Evolutionary conservation across 2,113 vertebrate genomes (phyloP).

Genomic region (Dipodomys ordii): DNA sequence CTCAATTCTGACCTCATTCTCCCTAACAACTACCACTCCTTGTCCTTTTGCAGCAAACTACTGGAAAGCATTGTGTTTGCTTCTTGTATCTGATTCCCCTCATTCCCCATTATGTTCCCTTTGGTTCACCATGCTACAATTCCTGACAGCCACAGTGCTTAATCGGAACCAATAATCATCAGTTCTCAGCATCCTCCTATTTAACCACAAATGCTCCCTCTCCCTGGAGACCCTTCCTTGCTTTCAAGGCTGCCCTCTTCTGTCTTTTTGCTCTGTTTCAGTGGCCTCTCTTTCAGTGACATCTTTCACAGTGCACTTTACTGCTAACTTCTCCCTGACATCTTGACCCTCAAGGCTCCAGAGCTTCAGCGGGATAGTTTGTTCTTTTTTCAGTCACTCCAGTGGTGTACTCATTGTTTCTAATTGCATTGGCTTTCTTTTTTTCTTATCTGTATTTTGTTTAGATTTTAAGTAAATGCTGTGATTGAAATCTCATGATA

Average conservation of each 20-base stretch:
- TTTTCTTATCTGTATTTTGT: neutral
- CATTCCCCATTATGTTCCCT: fast-evolving
- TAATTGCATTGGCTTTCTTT: neutral
- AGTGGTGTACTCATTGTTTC: neutral
- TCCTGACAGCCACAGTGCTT: fast-evolving
- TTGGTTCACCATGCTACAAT: neutral
- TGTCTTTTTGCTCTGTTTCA: neutral
- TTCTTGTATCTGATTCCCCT: neutral
- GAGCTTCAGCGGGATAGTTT: too few species aligned
- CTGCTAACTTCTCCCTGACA: neutral
- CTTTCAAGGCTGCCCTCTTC: neutral
- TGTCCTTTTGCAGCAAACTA: neutral
- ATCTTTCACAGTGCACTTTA: neutral
- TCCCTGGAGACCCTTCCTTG: neutral
- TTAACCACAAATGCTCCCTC: neutral
- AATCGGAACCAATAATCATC: too few species aligned
- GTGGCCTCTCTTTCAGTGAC: neutral
- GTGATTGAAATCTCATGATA: neutral
- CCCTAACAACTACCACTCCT: neutral
- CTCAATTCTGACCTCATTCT: neutral
- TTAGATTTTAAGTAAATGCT: neutral
- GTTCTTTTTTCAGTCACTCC: neutral
- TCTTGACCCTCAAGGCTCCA: neutral
- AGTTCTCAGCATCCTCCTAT: neutral
- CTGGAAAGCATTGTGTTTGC: neutral